Evolutionary conservation across 2,113 vertebrate genomes (phyloP), one percentile per base, ranked within the genome.

Genomic region (Girardinichthys multiradiatus): DNA sequence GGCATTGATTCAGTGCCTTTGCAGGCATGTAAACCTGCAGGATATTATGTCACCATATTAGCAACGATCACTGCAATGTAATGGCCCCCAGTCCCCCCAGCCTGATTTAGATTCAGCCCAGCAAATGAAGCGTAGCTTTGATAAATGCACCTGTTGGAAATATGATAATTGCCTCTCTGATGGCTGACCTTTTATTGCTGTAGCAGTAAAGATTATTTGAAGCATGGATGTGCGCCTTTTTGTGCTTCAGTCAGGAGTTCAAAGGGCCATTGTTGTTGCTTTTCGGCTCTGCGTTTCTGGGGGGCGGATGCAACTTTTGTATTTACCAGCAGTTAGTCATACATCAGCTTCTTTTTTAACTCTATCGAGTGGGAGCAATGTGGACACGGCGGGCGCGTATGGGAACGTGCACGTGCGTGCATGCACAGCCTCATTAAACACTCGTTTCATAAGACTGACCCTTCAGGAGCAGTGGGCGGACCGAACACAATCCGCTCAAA

Each of bases 1-100:
- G 84, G 68, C 90, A 91, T 87, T 92, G 93, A 93, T 84, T 70
- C 84, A 93, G 84, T 82, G 80, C 77, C 79, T 85, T 72, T 77
- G 79, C 87, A 84, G 77, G 69, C 76, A 81, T 89, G 89, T 88
- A 89, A 89, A 92, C 91, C 91, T 90, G 83, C 89, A 90, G 86
- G 91, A 92, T 88, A 88, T 91, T 81, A 86, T 89, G 90, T 86
- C 83, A 77, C 74, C 81, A 79, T 86, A 85, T 89, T 90, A 90
- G 85, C 73, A 73, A 76, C 78, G 89, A 94, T 93, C 86, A 85
- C 83, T 88, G 89, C 70, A 6, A 79, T 24, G 74, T 87, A 90
- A 84, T 72, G 58, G 71, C 79, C 79, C 66, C 68, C 70, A 67
- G 57, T 33, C 42, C 70, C 72, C 79, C 60, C 35, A 24, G 30